A percentile compares a stretch with the other conserved stretches of the same genome.
Evolutionary conservation across 2,113 vertebrate genomes (phyloP).

Genomic region (Pterophyllum scalare): DNA sequence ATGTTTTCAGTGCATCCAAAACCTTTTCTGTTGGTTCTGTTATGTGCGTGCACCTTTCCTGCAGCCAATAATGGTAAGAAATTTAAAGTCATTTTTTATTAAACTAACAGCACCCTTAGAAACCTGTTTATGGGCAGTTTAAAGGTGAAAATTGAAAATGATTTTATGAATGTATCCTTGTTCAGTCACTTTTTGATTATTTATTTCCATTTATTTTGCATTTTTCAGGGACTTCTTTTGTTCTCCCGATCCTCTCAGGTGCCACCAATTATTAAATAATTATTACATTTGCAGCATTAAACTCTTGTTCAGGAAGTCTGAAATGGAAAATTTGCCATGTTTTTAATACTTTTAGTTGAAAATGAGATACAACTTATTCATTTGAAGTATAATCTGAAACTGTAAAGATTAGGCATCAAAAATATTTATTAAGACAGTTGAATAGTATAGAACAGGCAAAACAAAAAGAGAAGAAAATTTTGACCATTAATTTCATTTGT

Average conservation of each 20-base stretch:
- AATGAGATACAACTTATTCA: not conserved
- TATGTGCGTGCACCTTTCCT: not conserved
- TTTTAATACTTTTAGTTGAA: not conserved
- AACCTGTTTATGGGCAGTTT: not conserved
- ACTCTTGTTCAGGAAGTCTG: not conserved
- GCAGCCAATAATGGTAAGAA: not conserved
- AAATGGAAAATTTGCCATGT: not conserved
- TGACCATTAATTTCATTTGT: not conserved
- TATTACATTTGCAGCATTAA: not conserved
- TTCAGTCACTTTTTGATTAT: not conserved
- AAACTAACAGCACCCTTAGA: not conserved
- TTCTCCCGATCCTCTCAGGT: not conserved
- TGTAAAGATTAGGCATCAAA: not conserved
- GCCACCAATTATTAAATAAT: not conserved
- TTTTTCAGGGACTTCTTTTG: not conserved
- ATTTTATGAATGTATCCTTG: not conserved
- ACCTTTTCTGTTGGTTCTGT: not conserved
- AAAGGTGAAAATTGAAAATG: not conserved
- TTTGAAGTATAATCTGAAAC: not conserved
- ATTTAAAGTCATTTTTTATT: not conserved
- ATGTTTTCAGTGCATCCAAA: not conserved
- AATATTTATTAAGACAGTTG: not conserved
- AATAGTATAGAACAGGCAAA: not conserved
- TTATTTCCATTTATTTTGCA: not conserved
- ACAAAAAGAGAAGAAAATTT: not conserved